Conservation (phyloP, 2,888 invertebrate genomes). For the Dryadula phaetusa region DNA sequence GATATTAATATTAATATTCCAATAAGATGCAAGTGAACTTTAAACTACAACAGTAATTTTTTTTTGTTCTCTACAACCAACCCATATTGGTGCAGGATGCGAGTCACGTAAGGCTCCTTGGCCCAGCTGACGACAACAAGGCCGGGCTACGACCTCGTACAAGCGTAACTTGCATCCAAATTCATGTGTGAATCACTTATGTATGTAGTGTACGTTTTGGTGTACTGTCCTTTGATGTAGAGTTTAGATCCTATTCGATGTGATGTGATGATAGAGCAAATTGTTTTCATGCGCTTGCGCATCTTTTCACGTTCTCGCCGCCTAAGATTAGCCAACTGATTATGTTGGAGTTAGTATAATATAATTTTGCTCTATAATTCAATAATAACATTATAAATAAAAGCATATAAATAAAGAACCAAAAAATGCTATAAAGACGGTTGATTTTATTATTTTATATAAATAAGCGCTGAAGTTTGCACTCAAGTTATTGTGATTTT, state of each 20-base stretch:
- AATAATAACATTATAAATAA: too few relatives aligned
- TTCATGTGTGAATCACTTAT: slow-evolving; percentile 39
- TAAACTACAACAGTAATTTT: not conserved
- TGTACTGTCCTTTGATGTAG: not conserved
- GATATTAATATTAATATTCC: too few relatives aligned
- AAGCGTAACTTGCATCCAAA: slow-evolving; percentile 50
- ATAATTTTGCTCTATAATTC: too few relatives aligned
- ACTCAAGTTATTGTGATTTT: slow-evolving; percentile 13
- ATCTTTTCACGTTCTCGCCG: too few relatives aligned
- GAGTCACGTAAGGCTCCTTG: slow-evolving; percentile 53
- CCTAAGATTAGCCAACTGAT: too few relatives aligned
- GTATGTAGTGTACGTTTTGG: slow-evolving; percentile 17
- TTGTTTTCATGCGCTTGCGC: not conserved
- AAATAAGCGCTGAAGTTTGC: not conserved
- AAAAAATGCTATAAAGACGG: too few relatives aligned
- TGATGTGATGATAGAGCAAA: not conserved
- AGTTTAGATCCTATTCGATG: not conserved
- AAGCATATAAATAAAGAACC: too few relatives aligned
- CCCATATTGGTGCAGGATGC: slow-evolving; percentile 45
- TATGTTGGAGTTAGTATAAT: too few relatives aligned
- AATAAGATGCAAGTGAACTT: not conserved
- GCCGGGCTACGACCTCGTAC: slow-evolving; percentile 69
- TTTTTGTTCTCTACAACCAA: slow-evolving; percentile 15
- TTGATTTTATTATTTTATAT: not conserved
- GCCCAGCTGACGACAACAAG: slow-evolving; percentile 62